Percentiles rank a stretch among this genome's conserved stretches.
Evolutionary conservation across 2,888 invertebrate genomes (phyloP).

Genomic region (Thera obeliscata): DNA sequence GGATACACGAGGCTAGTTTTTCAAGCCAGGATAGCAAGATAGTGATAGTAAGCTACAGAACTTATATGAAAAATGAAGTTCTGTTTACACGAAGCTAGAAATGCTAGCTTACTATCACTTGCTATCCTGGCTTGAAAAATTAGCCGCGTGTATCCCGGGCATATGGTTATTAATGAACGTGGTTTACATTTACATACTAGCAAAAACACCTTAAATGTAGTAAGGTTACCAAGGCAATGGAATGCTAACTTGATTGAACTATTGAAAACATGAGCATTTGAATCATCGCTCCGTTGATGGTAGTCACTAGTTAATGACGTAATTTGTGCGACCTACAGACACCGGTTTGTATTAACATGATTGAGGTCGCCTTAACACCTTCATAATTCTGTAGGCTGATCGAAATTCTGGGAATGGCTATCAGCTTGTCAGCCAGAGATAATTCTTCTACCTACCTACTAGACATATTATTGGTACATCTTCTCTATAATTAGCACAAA

Average conservation of each 20-base stretch:
- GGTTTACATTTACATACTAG: no score
- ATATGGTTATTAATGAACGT: no score
- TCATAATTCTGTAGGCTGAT: constrained; percentile 14
- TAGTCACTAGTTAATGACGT: constrained; percentile 62
- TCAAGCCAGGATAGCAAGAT: no score
- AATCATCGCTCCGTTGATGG: constrained; percentile 58
- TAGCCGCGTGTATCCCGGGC: no score
- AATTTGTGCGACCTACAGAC: constrained; percentile 68
- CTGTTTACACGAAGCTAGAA: no score
- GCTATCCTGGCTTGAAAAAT: no score
- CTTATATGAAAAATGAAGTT: no score
- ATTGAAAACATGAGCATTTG: constrained; percentile 49
- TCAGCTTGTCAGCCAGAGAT: neutral
- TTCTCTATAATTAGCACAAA: neutral
- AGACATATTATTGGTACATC: neutral
- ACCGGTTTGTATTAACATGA: constrained; percentile 55
- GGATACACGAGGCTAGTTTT: no score
- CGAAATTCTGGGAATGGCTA: constrained; percentile 2
- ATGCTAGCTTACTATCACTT: no score
- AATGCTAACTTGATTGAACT: constrained; percentile 59
- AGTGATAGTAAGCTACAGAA: no score
- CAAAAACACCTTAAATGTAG: constrained; percentile 4
- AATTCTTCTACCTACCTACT: neutral
- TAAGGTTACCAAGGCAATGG: constrained; percentile 54
- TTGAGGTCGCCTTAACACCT: constrained; percentile 39